Base-by-base conservation (phyloP, 2,113 vertebrate genomes). In the Pionites leucogaster region DNA sequence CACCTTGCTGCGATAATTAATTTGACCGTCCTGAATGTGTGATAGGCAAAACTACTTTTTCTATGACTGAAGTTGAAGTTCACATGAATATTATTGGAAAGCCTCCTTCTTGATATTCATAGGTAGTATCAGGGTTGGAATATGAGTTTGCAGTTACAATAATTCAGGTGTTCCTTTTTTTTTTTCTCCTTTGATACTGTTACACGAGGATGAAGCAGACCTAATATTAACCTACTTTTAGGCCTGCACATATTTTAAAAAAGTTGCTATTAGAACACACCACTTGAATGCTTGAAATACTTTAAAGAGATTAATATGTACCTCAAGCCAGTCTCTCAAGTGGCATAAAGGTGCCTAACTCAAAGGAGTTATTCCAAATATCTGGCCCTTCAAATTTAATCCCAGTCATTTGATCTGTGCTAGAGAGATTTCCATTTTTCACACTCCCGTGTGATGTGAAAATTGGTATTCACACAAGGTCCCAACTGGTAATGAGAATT, bases 371-470 rank as follows among this genome's bases (percentile, higher is more conserved):
- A 70, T 78, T 81, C 53, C 52, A 42, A 80, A 60, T 37, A 24
- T 46, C 28, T 71, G 29, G 13, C 17, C 49, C 79, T 82, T 79
- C 75, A 82, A 15, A 84, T 93, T 86, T 88, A 71, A 84, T 86
- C 65, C 46, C 39, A 82, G 41, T 63, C n/a, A 76, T 79, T 91
- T 91, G 62, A 90, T 74, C 70, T 85, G 46, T 82, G 37, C 46
- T 78, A 68, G 60, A 84, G 69, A 94, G 87, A 91, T 94, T 75
- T 82, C 57, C 24, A 53, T 85, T 90, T 92, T 90, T 92, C 76
- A 91, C 53, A 46, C 41, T 83, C 13, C n/a, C 7, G 8, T 28
- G 25, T 41, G 55, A 90, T 76, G 46, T 42, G 41, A 55, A 92
- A 92, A 95, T 55, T 79, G 65, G 50, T 79, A 91, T 77, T 92